Conservation (phyloP, 2,888 invertebrate genomes). For the Flabesymbios commensalis region DNA sequence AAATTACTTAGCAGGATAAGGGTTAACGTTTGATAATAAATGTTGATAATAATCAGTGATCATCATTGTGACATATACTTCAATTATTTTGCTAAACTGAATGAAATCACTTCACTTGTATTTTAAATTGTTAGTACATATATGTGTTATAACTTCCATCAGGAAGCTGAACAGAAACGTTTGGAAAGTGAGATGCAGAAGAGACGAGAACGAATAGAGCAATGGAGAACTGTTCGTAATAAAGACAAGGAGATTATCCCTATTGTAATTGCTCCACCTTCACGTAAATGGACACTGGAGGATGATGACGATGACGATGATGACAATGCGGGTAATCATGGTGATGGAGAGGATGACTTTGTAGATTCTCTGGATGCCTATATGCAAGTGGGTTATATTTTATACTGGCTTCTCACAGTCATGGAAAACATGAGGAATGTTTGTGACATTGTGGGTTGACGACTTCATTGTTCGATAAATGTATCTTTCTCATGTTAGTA, state of each 20-base stretch:
- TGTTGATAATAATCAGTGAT: no score
- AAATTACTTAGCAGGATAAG: no score
- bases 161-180: constrained; percentile 60
- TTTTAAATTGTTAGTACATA: neutral
- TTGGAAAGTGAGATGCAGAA: constrained; percentile 95
- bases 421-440: no score
- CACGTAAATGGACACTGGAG: constrained; percentile 85
- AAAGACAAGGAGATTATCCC: constrained; percentile 78
- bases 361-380: constrained; percentile 93
- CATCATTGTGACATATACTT: no score
- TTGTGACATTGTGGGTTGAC: no score
- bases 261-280: constrained; percentile 46
- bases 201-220: constrained; percentile 89
- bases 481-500: no score
- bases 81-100: no score
- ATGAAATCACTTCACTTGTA: neutral
- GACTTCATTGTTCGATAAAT: no score
- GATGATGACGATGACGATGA: constrained; percentile 92
- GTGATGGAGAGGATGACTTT: constrained; percentile 45
- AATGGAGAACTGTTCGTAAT: constrained; percentile 93
- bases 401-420: no score
- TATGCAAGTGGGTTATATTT: constrained; percentile 80
- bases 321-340: constrained; percentile 51
- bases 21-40: no score
- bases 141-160: neutral